Percentiles rank a stretch among this genome's conserved stretches.
These are phyloP conservation scores for crab-eating macaque (Macaca fascicularis) DNA, from an alignment of 2,113 vertebrate species.

Conservation along the genomic window DNA sequence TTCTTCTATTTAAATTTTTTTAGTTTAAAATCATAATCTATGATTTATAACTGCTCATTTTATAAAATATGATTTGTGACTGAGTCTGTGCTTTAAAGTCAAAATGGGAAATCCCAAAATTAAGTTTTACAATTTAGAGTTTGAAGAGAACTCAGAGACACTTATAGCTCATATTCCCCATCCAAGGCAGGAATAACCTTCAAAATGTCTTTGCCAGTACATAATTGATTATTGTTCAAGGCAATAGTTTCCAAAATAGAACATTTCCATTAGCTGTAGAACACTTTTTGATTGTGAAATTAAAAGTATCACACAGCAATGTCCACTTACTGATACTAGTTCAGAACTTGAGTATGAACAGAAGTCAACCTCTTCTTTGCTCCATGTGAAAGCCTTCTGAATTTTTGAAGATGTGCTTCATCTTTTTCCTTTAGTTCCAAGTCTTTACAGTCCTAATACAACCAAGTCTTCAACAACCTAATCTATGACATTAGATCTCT, in stretches of 20 bases:
- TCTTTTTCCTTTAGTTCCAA: not conserved
- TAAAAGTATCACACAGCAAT: not conserved
- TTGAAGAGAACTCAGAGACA: not conserved
- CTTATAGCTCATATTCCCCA: not conserved
- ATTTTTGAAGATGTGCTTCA: not conserved
- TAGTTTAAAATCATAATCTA: not conserved
- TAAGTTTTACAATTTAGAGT: not conserved
- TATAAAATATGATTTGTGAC: not conserved
- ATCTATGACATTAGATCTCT: not conserved
- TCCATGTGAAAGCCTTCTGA: not conserved
- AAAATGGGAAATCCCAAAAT: not conserved
- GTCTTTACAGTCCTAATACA: not conserved
- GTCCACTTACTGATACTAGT: not conserved
- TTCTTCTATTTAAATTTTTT: not conserved
- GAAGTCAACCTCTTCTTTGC: not conserved
- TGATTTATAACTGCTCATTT: not conserved
- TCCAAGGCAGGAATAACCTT: not conserved
- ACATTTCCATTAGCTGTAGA: not conserved
- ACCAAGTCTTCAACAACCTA: not conserved
- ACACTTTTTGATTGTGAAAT: not conserved
- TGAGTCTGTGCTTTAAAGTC: not conserved
- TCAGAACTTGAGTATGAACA: not conserved
- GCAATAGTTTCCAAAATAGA: not conserved
- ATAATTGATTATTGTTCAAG: not conserved
- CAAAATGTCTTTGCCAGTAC: not conserved